Evolutionary conservation across 30 jellyfish, hydroid and myxozoan species (phyloP), one percentile per base, ranked within the genome.

Genomic region (Aurelia coerulea): DNA sequence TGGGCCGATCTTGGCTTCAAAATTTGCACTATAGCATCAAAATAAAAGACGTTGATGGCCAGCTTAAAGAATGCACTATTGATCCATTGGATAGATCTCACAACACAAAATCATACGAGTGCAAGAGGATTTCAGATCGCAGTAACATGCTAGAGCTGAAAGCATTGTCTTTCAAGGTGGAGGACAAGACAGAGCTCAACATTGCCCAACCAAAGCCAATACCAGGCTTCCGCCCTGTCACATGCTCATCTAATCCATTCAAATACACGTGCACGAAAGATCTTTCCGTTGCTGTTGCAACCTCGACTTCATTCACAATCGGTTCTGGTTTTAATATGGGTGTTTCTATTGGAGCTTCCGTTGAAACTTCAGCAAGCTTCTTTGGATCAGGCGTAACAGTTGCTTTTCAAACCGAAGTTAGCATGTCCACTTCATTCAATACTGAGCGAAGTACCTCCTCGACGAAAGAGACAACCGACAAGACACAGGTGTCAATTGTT

Each of bases 141-240:
- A 33, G n/a, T 8, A 68, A 68, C 12, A 68, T 68, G 18, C 35
- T 68, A 64, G 58, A 17, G 35, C 58, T 68, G 35, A 39, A 68
- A 15, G 78, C 78, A 31, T 33, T 68, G 10, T 33, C 52, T 3
- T 68, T 68, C 78, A 68, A 68, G 8, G 12, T 68, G 3, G 78
- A 68, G 35, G 78, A 68, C 58, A 68, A 68, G 78, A 68, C 78
- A 33, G 42, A 18, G 35, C 78, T 39, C 58, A 68, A 33, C 52
- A 23, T 39, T 31, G 78, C 78, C 29, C 29, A 32, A 19, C 78
- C 78, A 2, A 39, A 18, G n/a, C 78, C 58, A 5, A 39, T 68
- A n/a, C 29, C 52, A 68, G 58, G 58, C 15, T 68, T 68, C 78
- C 52, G 58, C 19, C 78, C 78, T 15, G 78, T 68, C 58, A 68